These are phyloP conservation scores for Scopus umbretta DNA, from an alignment of 2,113 vertebrate genomes.

Conservation along the genomic window DNA sequence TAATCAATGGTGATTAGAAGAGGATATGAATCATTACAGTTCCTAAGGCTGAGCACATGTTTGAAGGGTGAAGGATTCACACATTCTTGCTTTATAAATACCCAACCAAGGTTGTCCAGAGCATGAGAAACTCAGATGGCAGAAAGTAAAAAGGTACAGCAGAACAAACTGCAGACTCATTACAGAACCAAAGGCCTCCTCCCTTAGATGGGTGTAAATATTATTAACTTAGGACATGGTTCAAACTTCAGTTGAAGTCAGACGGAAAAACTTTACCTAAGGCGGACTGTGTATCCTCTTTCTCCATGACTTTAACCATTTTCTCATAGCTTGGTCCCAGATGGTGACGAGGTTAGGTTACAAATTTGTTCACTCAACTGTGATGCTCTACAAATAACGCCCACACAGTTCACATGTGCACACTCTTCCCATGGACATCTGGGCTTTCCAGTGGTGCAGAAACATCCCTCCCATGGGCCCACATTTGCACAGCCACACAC, in stretches of 20 bases:
- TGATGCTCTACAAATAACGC: constrained; percentile 13
- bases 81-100: constrained; percentile 43
- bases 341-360: neutral
- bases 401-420: constrained; percentile 37
- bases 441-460: neutral
- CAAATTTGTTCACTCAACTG: neutral
- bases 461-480: neutral
- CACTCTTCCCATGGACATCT: neutral
- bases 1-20: constrained; percentile 40
- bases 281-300: neutral
- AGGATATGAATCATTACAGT: constrained; percentile 55
- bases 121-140: neutral
- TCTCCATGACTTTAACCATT: constrained; percentile 44
- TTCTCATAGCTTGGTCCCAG: constrained; percentile 54
- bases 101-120: neutral
- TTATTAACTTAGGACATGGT: constrained; percentile 10
- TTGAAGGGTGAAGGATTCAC: constrained; percentile 26
- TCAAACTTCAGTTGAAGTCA: constrained; percentile 44
- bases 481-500: neutral
- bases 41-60: neutral
- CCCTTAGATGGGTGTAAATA: neutral
- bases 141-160: neutral
- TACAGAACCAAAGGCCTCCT: neutral
- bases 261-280: constrained; percentile 4
- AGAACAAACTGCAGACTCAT: constrained; percentile 42